Evolutionary conservation across 2,113 vertebrate genomes (phyloP).

Genomic region (Aldabrachelys gigantea): DNA sequence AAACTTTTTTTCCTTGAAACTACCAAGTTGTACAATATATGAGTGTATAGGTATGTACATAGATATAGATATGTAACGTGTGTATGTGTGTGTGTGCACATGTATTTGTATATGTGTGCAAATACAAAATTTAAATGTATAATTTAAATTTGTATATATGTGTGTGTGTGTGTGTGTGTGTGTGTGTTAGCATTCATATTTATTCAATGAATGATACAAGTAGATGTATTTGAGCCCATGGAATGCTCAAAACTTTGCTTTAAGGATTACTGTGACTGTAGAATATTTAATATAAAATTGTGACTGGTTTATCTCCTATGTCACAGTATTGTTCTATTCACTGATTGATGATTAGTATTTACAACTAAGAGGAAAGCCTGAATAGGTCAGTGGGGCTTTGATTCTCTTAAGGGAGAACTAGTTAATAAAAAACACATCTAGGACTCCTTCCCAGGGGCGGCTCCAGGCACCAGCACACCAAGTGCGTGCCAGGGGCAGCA

Average conservation of each 20-base stretch:
- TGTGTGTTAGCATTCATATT: not conserved
- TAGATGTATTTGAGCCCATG: not conserved
- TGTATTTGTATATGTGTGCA: not conserved
- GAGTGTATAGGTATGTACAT: not conserved
- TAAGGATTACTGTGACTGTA: not conserved
- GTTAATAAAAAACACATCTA: not conserved
- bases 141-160: too few relatives aligned
- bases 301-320: not conserved
- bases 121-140: too few relatives aligned
- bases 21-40: not conserved
- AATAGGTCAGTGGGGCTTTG: not conserved
- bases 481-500: too few relatives aligned
- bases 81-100: not conserved
- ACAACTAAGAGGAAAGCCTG: not conserved
- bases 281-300: too few relatives aligned
- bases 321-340: not conserved
- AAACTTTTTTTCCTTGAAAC: not conserved
- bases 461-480: too few relatives aligned
- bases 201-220: not conserved
- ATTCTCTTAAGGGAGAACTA: not conserved
- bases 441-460: too few relatives aligned
- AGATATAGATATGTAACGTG: not conserved
- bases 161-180: too few relatives aligned
- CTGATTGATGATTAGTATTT: not conserved
- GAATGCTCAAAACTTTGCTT: not conserved